A percentile compares a stretch with the other conserved stretches of the same genome.
These are phyloP conservation scores for Syngnathus rostellatus DNA, from an alignment of 2,797 vertebrate genomes.

Conservation along the genomic window DNA sequence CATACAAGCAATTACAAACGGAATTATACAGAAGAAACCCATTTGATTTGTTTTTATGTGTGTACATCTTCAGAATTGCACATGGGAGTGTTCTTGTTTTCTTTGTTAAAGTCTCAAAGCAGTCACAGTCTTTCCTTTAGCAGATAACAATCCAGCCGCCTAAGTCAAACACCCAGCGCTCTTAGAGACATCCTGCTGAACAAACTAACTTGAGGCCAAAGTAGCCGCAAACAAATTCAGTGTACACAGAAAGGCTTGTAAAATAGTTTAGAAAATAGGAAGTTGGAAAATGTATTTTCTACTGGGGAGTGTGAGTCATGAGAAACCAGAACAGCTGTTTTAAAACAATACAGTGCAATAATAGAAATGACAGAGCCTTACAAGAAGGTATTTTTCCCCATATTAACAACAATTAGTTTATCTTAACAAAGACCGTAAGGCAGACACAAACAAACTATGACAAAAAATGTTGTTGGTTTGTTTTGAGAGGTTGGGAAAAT, in stretches of 20 bases:
- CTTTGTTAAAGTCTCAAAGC: background rate
- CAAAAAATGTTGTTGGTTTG: no score
- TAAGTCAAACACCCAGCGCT: background rate
- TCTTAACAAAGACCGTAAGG: background rate
- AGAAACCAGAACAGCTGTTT: background rate
- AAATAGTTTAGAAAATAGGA: background rate
- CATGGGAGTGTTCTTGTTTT: background rate
- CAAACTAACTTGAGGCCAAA: slow-evolving; percentile 8
- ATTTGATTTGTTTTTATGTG: background rate
- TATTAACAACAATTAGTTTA: background rate
- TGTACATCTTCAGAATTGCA: background rate
- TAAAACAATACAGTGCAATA: background rate
- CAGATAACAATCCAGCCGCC: background rate
- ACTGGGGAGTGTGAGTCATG: background rate
- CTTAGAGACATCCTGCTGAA: background rate
- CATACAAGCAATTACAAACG: background rate
- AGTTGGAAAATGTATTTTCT: background rate
- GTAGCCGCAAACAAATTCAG: slow-evolving; percentile 1
- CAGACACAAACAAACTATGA: no score
- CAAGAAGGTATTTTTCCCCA: background rate
- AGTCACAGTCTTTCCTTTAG: background rate
- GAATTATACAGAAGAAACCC: background rate
- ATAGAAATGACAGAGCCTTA: background rate
- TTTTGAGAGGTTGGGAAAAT: no score
- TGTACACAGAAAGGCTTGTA: slow-evolving; percentile 5